Evolutionary conservation across 2,113 vertebrate species (phyloP), one percentile per base, ranked within the genome.

Genomic region (Potamarius usumacintae): DNA sequence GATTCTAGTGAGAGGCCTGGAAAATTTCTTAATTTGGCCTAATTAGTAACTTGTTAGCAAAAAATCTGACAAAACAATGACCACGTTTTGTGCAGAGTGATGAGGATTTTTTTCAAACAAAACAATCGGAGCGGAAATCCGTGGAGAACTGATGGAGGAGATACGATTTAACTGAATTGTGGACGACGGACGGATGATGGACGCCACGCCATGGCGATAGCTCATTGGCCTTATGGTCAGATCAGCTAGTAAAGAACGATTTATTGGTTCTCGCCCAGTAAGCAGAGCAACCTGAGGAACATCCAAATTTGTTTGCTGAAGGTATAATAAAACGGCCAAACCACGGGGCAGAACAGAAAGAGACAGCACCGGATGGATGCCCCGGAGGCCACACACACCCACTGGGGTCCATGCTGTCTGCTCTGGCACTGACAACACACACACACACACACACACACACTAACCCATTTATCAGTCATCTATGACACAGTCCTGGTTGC

Each of bases 391-490:
- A 79, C 30, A 65, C 27, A 76, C 67, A 25, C 82, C 82, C 77
- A 82, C 57, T 53, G 67, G 18, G 89, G 88, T 80, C 67, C 89
- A 83, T 72, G 83, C 85, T 89, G 82, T 90, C 82, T 82, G 77
- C 48, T 55, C 25, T 79, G 85, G 58, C 62, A 60, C 48, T 34
- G 74, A 78, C 58, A 78, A 57, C 79, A 85, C 34, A 78, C 52
- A 79, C 72, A 18, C 80, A 71, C 72, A 83, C 52, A 83, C 52
- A 55, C 55, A 55, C 55, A 57, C 55, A 57, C 55, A 12, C 50
- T 42, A 84, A 67, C 81, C 84, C 69, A 79, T 87, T 78, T 83
- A 77, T 55, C 42, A 80, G 62, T 80, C 80, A 90, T 81, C 63
- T 48, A 7, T 63, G 84, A 81, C 55, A 53, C 87, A 86, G 76